phyloP scores from a whole-genome alignment of 1,140 invertebrate genomes.

The Harpegnathos saltator region DNA sequence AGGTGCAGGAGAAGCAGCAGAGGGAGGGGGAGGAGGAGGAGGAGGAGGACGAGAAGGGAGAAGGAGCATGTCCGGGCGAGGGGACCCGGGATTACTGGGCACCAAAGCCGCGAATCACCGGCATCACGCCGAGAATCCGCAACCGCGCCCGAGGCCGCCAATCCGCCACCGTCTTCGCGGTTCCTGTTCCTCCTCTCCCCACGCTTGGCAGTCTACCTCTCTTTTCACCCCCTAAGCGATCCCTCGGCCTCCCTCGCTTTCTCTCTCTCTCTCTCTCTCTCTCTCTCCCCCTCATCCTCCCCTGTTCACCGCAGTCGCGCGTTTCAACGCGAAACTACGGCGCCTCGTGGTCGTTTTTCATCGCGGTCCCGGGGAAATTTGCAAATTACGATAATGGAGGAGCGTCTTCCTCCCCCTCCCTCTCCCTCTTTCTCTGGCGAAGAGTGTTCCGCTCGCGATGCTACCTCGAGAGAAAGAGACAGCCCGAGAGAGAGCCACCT shows the following conservation, averaged over 20 bases:
- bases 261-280: constrained; percentile 41
- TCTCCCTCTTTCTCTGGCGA: constrained; percentile 27
- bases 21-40: constrained; percentile 62
- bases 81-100: constrained; percentile 84
- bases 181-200: constrained; percentile 63
- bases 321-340: constrained; percentile 69
- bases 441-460: constrained; percentile 73
- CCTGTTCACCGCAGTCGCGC: constrained; percentile 62
- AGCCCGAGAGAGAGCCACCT: constrained; percentile 51
- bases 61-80: constrained; percentile 79
- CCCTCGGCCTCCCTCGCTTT: constrained; percentile 8
- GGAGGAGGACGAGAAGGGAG: constrained; percentile 40
- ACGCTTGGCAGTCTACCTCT: constrained; percentile 16
- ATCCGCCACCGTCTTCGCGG: constrained; percentile 82
- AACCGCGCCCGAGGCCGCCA: constrained; percentile 85
- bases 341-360: constrained; percentile 73
- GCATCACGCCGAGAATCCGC: constrained; percentile 85
- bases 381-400: constrained; percentile 83
- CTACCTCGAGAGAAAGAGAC: constrained; percentile 55
- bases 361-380: constrained; percentile 78
- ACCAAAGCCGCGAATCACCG: constrained; percentile 85
- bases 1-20: background rate
- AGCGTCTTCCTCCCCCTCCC: constrained; percentile 17
- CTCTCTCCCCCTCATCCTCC: constrained; percentile 14
- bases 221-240: constrained; percentile 33